Evolutionary conservation across 2,888 invertebrate genomes (phyloP).

Genomic region (Campaea margaritaria): DNA sequence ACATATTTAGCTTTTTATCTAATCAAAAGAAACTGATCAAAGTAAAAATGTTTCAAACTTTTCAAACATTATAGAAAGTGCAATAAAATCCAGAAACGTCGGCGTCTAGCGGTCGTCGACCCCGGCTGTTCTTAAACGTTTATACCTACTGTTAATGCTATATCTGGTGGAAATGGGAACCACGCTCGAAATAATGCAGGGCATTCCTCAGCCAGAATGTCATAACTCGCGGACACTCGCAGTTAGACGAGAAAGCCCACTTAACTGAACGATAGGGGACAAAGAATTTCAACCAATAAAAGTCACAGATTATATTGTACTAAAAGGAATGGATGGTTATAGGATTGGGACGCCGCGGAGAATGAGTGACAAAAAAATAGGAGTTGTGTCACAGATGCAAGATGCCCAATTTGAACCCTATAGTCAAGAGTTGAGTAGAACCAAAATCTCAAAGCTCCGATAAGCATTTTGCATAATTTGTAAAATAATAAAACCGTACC

Average conservation of each 20-base stretch:
- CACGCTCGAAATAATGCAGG: constrained; percentile 28
- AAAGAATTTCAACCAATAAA: constrained; percentile 3
- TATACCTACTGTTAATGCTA: constrained; percentile 33
- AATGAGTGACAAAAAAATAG: no score
- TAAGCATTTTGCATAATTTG: no score
- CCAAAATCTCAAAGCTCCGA: no score
- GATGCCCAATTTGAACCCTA: no score
- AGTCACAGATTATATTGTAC: no score
- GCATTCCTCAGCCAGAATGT: constrained; percentile 25
- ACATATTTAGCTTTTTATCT: constrained; percentile 4
- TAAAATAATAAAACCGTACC: no score
- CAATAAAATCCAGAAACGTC: constrained; percentile 48
- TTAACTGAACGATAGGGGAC: not conserved
- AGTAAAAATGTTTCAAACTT: constrained; percentile 19
- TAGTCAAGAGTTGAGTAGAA: no score
- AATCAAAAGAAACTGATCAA: constrained; percentile 19
- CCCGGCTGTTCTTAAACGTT: constrained; percentile 43
- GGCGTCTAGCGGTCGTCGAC: constrained; percentile 58
- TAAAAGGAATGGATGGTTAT: no score
- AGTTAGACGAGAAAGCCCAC: constrained; percentile 10
- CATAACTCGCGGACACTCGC: constrained; percentile 26
- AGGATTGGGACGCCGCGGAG: no score
- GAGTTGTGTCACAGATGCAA: no score
- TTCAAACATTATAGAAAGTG: constrained; percentile 46
- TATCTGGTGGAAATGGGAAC: constrained; percentile 27